Conservation (phyloP, 1,140 invertebrate species). For the Drosophila paulistorum region DNA sequence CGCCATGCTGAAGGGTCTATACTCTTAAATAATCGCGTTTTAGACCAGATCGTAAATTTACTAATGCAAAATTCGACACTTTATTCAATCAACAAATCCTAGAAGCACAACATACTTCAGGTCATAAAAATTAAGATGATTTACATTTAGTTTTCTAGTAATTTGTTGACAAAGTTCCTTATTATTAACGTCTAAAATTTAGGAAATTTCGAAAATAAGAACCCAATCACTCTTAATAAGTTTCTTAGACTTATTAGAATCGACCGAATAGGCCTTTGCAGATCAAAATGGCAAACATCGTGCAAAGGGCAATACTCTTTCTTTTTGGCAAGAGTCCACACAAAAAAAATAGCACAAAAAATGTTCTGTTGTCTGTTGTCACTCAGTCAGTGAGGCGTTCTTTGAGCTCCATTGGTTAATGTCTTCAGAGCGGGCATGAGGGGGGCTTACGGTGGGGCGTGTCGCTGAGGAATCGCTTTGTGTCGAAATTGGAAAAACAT, state of each 20-base stretch:
- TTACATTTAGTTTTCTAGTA: no score
- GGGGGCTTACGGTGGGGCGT: slow-evolving; percentile 2
- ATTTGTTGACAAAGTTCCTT: no score
- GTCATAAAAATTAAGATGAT: no score
- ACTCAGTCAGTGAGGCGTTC: slow-evolving; percentile 67
- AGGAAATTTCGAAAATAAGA: no score
- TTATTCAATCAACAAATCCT: no score
- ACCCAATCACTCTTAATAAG: no score
- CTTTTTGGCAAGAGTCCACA: background rate
- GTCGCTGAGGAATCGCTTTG: slow-evolving; percentile 22
- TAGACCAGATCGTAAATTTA: no score
- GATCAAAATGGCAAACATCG: background rate
- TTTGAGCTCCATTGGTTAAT: slow-evolving; percentile 40
- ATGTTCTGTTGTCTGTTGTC: slow-evolving; percentile 48
- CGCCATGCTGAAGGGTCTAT: background rate
- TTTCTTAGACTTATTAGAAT: no score
- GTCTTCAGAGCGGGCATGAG: background rate
- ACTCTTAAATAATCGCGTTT: background rate
- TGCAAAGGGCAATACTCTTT: background rate
- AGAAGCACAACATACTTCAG: no score
- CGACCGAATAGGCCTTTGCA: no score
- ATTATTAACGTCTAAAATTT: no score
- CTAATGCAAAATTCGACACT: no score
- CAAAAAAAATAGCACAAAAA: slow-evolving; percentile 1
- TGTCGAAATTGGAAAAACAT: slow-evolving; percentile 57